Evolutionary conservation across 2,797 vertebrate species (phyloP), one percentile per base, ranked within the genome.

Genomic region (Picus viridis): DNA sequence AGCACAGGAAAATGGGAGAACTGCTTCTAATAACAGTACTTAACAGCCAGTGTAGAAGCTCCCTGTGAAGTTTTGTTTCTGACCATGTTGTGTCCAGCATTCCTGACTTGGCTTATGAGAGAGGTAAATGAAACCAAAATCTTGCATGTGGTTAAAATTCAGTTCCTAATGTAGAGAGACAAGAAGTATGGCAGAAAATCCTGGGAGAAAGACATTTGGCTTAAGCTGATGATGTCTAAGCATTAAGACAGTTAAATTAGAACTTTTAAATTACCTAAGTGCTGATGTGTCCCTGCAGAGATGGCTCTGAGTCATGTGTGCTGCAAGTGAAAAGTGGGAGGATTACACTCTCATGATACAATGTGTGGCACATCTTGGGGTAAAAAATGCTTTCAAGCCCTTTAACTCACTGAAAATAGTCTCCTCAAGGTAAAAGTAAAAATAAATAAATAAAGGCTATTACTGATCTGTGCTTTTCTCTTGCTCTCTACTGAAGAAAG

Each of bases 241-340:
- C 84, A 92, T 90, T 94, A 86, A 87, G 88, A 94, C 78, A 94
- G 81, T 85, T 92, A 87, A 94, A 93, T 91, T 80, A 94, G 75
- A 91, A 93, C 86, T 94, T 95, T 82, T 65, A 89, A 88, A 93
- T 96, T 96, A 94, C 76, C 92, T 94, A 93, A 95, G 91, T 93
- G 89, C 93, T 90, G 78, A 79, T 92, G 69, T 1, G 18, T 92
- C 93, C 79, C 84, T 78, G 75, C 67, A 80, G 90, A 1, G 6
- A 80, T 34, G 29, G 41, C 69, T 95, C 59, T 83, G 86, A 90
- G 84, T 91, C 90, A 71, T 94, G 92, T 59, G 79, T 71, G 70
- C 89, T 27, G 12, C 1, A 10, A 86, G 83, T 47, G 82, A 69
- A 57, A 86, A 20, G 93, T 94, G 89, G 94, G 94, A 93, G 92